Percentiles rank a stretch among this genome's conserved stretches.
Conservation (phyloP, 2,113 vertebrate species). For the Clarias gariepinus region DNA sequence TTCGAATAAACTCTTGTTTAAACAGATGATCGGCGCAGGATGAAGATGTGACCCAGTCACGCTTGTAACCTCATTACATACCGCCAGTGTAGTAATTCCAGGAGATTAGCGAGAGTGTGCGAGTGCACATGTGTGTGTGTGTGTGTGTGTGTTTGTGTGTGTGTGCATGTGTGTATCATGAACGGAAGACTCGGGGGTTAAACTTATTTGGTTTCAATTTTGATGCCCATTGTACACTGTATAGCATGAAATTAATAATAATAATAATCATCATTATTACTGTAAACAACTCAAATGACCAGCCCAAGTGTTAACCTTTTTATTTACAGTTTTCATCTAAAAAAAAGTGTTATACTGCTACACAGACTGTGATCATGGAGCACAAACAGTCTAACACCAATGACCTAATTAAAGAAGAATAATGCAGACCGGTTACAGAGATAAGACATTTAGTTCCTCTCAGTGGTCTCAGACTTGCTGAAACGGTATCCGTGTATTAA, state of each 20-base stretch:
- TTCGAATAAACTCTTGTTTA: conserved; percentile 22
- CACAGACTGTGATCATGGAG: not conserved
- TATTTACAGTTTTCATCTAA: not conserved
- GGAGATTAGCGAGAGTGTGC: conserved; percentile 12
- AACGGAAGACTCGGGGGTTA: not conserved
- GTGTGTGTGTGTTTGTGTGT: not conserved
- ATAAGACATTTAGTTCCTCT: not conserved
- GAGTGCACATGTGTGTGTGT: not conserved
- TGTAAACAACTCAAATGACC: not conserved
- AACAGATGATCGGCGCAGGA: conserved; percentile 21
- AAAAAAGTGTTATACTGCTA: not conserved
- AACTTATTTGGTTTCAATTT: not conserved
- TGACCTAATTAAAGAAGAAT: not conserved
- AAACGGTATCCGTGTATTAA: conserved; percentile 10
- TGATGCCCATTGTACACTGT: too few relatives aligned
- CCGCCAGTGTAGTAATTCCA: conserved; percentile 17
- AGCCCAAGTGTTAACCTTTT: not conserved
- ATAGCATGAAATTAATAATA: not conserved
- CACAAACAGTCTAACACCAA: not conserved
- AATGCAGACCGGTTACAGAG: too few relatives aligned
- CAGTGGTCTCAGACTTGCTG: not conserved
- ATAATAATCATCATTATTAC: too few relatives aligned
- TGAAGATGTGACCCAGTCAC: not conserved
- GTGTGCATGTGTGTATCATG: not conserved
- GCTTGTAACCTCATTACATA: conserved; percentile 30